Base-by-base conservation (phyloP, 2,888 invertebrate species). In the Cheilosia variabilis region DNA sequence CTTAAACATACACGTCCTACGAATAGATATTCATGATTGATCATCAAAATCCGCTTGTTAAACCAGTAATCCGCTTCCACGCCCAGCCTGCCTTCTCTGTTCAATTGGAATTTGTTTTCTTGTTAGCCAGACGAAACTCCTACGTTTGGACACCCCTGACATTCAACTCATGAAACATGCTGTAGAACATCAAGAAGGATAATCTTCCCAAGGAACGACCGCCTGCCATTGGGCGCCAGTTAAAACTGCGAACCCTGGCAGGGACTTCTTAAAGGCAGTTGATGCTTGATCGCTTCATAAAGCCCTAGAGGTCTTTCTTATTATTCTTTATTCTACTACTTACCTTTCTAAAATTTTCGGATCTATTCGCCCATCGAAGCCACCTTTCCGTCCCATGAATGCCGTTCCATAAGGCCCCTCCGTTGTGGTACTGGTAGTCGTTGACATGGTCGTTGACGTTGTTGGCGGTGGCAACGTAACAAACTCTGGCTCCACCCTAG, bases 301-400 rank as follows among this genome's bases (percentile, higher is more conserved):
- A 15, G 27, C 22, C 22, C 52, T 15, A 24, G 24, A 52, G 4
- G 6, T 5, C 52, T 24, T 52, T 15, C 24, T 4, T 15, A 24
- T 24, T 24, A 52, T 24, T 22, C 13, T 13, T 15, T 52, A 53
- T 31, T 10, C 53, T 2, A 4, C 2, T 22, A 81, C 81, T 76
- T 45, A 86, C 86, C 86, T 68, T 52, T 86, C 86, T 68, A 86
- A 58, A 17, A 31, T 71, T 22, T 86, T 86, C 15, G 86, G 71
- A 62, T 86, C 86, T n/a, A 68, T 37, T 34, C 86, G 65, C 3
- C 72, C 81, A 31, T 86, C 86, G 52, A 68, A 63, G n/a, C 60
- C 76, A 27, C 57, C 57, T 57, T 77, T 86, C 17, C 86, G 81
- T 31, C 53, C 76, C 3, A 34, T 47, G 9, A 37, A 68, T 19